Evolutionary conservation across 2,888 invertebrate genomes (phyloP).

Genomic region (Sphaerophoria taeniata): DNA sequence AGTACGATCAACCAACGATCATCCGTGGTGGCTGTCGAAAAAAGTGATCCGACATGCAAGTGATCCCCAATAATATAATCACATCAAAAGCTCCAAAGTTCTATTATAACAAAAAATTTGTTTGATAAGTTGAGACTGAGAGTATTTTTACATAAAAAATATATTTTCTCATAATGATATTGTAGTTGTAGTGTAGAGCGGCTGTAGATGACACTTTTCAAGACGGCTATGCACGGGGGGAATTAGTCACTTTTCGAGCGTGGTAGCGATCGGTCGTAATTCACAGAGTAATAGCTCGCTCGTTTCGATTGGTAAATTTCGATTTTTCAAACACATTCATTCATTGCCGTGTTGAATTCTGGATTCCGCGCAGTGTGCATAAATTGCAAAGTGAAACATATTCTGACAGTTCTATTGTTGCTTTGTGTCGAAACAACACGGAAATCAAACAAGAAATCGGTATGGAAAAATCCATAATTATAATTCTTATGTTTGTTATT

Average conservation of each 20-base stretch:
- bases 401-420: conserved; percentile 39
- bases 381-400: conserved; percentile 33
- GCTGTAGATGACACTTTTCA: conserved; percentile 20
- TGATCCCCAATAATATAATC: conserved; percentile 6
- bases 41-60: conserved; percentile 34
- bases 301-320: background rate
- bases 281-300: background rate
- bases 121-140: conserved; percentile 7
- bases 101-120: conserved; percentile 9
- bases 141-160: background rate
- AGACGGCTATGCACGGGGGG: conserved; percentile 25
- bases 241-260: conserved; percentile 64
- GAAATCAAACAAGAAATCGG: conserved; percentile 47
- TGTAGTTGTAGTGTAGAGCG: no score
- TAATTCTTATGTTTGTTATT: background rate
- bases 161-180: background rate
- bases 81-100: conserved; percentile 1
- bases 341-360: no score
- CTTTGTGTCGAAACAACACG: conserved; percentile 29
- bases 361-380: conserved; percentile 51
- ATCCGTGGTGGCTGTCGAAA: background rate
- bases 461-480: conserved; percentile 52
- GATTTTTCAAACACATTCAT: conserved; percentile 10
- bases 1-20: conserved; percentile 23
- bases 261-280: conserved; percentile 65